Conservation (phyloP, 2,888 invertebrate genomes). For the Drosophila kokeensis region DNA sequence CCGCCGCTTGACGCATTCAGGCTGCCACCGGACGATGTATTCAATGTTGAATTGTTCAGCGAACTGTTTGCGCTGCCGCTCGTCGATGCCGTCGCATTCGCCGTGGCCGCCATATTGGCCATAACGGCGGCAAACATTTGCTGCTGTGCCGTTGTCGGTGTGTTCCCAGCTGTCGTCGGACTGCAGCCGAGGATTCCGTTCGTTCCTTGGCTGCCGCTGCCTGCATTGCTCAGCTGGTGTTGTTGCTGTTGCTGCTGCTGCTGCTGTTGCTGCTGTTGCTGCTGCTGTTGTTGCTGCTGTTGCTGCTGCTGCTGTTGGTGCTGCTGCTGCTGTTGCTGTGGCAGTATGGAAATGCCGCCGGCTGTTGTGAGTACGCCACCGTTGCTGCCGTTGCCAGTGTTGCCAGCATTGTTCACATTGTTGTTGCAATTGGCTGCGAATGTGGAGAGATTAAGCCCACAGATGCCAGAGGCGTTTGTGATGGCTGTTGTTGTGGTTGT, state of each 20-base stretch:
- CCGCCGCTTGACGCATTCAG: slow-evolving; percentile 85
- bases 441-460: slow-evolving; percentile 84
- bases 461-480: slow-evolving; percentile 82
- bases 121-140: slow-evolving; percentile 82
- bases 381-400: slow-evolving; percentile 46
- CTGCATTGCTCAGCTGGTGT: slow-evolving; percentile 42
- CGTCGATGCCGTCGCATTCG: slow-evolving; percentile 82
- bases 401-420: slow-evolving; percentile 46
- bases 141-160: slow-evolving; percentile 68
- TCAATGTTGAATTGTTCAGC: slow-evolving; percentile 68
- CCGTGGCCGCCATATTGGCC: slow-evolving; percentile 81
- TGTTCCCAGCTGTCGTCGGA: slow-evolving; percentile 52
- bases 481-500: slow-evolving; percentile 74
- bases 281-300: slow-evolving; percentile 34
- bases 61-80: slow-evolving; percentile 65
- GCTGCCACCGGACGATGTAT: slow-evolving; percentile 65
- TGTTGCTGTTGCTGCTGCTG: slow-evolving; percentile 32
- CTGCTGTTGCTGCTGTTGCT: slow-evolving; percentile 24
- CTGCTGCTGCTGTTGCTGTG: slow-evolving; percentile 37
- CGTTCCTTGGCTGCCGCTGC: slow-evolving; percentile 54
- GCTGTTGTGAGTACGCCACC: slow-evolving; percentile 36
- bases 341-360: slow-evolving; percentile 47
- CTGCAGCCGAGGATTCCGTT: slow-evolving; percentile 67
- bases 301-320: slow-evolving; percentile 36
- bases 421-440: slow-evolving; percentile 80